These are phyloP conservation scores for Ataeniobius toweri DNA, from an alignment of 2,797 vertebrate genomes.

Conservation along the genomic window DNA sequence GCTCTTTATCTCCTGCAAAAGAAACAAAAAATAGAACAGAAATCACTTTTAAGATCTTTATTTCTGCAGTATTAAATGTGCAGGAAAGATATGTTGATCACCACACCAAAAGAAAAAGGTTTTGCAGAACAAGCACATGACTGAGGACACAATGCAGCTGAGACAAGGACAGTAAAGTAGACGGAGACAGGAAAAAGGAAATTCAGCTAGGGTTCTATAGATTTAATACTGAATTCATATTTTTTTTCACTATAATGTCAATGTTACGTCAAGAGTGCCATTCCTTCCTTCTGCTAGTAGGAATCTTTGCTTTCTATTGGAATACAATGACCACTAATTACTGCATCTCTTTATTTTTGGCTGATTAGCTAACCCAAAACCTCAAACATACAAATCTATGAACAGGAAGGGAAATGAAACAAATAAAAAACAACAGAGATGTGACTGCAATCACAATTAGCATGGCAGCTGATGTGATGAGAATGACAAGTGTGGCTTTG, in stretches of 20 bases:
- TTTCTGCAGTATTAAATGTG: constrained; percentile 37
- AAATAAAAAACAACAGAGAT: constrained; percentile 19
- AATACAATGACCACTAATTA: constrained; percentile 17
- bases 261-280: constrained; percentile 55
- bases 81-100: constrained; percentile 52
- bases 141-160: constrained; percentile 52
- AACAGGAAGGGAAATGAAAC: constrained; percentile 40
- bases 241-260: constrained; percentile 15
- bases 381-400: constrained; percentile 30
- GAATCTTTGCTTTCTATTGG: constrained; percentile 23
- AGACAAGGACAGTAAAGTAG: constrained; percentile 58
- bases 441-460: constrained; percentile 24
- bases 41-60: constrained; percentile 76
- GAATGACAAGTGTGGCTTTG: constrained; percentile 28
- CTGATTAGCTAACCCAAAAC: constrained; percentile 34
- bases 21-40: constrained; percentile 80
- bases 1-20: constrained; percentile 89
- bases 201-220: constrained; percentile 22
- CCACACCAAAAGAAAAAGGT: constrained; percentile 31
- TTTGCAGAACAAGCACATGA: constrained; percentile 63
- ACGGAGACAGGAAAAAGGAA: constrained; percentile 29
- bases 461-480: constrained; percentile 51
- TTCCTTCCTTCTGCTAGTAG: constrained; percentile 39
- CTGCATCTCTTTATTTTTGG: constrained; percentile 28
- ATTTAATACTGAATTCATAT: constrained; percentile 9